These are phyloP conservation scores for Crossocerus cetratus DNA, from an alignment of 2,888 invertebrate genomes.

Conservation along the genomic window DNA sequence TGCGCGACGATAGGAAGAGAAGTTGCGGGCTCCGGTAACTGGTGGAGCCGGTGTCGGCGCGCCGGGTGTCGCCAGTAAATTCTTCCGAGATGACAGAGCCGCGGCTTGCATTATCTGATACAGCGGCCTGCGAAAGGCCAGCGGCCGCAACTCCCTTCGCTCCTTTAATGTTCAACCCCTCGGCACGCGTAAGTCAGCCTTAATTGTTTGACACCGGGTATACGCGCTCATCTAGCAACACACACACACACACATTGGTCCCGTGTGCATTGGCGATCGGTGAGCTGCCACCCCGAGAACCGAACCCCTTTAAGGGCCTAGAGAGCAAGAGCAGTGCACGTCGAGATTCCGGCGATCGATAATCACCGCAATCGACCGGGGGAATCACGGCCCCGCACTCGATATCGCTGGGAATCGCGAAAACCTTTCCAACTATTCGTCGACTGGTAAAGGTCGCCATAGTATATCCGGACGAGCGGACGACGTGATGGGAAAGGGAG, in stretches of 20 bases:
- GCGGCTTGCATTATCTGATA: constrained; percentile 64
- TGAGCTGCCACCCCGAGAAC: constrained; percentile 18
- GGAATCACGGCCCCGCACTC: constrained; percentile 27
- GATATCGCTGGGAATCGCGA: constrained; percentile 49
- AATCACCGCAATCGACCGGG: constrained; percentile 50
- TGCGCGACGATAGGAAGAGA: constrained; percentile 41
- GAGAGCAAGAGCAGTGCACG: constrained; percentile 22
- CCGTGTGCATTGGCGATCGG: constrained; percentile 2
- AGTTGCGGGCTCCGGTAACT: constrained; percentile 15
- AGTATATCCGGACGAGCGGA: not conserved
- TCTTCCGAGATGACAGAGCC: constrained; percentile 72
- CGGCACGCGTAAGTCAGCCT: constrained; percentile 65
- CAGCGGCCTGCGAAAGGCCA: constrained; percentile 34
- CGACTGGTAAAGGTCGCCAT: not conserved
- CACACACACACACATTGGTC: no score
- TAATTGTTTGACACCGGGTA: constrained; percentile 69
- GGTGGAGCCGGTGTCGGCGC: constrained; percentile 12
- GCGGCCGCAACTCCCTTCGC: constrained; percentile 55
- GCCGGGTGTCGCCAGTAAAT: constrained; percentile 69
- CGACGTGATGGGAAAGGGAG: not conserved
- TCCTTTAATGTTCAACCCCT: constrained; percentile 49
- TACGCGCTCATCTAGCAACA: constrained; percentile 4
- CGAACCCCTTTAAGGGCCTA: constrained; percentile 38
- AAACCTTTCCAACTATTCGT: constrained; percentile 18
- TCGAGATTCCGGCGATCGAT: constrained; percentile 53